Evolutionary conservation across 2,797 vertebrate species (phyloP), one percentile per base, ranked within the genome.

Genomic region (Chaunax sp.): DNA sequence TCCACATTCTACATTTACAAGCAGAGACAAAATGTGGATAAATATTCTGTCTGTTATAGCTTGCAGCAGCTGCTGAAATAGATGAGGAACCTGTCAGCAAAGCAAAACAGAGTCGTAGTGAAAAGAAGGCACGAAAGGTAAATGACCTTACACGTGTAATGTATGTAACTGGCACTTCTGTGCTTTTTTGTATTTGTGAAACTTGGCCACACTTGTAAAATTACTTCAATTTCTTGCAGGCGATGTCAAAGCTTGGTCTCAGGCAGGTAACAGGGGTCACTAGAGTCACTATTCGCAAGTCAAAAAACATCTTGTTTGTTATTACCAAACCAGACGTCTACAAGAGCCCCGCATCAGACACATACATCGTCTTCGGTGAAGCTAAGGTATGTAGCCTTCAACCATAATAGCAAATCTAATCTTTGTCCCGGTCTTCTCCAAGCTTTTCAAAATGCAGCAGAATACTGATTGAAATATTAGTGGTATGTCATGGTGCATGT

Each of bases 281-380:
- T 85, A 96, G 98, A 78, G 98, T 99, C 90, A 99, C 98, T 73
- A 99, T 99, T 91, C 94, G 97, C 85, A 99, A 99, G 91, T 99
- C 98, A 66, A 99, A 99, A 94, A 99, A 98, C 92, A 99, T 99
- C 91, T 88, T 99, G 70, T 99, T 99, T 18, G 98, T 99, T 89
- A 99, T 99, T 80, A 99, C 98, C 84, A 99, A 99, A 92, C 98
- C 98, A 92, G 97, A 98, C 14, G 98, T 99, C 72, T 99, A 98
- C 91, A 99, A 99, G 93, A 99, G 97, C 87, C 98, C 97, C 0
- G 97, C 98, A 2, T 99, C 98, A 88, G 98, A 99, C 92, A 99
- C 97, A 66, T 99, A 99, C 87, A 99, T 99, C 3, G 98, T 99
- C 77, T 99, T 99, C 0, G 98, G 97, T 0, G 98, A 99, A 88